Percentiles rank a stretch among this genome's conserved stretches.
These are phyloP conservation scores for Camponotus vicinus DNA, from an alignment of 1,140 invertebrate species.

Conservation along the genomic window DNA sequence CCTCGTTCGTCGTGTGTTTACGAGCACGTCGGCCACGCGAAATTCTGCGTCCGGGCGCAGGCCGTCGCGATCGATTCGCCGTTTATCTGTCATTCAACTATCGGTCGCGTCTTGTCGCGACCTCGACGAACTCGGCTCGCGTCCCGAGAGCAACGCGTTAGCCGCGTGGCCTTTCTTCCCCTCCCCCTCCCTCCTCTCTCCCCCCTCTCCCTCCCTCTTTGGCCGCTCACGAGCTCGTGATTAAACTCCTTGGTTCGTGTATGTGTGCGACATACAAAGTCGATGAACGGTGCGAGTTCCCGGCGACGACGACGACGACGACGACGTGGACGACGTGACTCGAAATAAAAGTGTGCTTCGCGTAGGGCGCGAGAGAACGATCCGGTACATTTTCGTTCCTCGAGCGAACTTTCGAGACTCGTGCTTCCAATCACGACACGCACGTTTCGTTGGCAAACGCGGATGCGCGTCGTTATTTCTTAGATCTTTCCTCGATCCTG, in stretches of 20 bases:
- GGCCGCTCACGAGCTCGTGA: not conserved
- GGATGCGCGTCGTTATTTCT: not conserved
- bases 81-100: slow-evolving; percentile 41
- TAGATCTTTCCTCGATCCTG: too few relatives aligned
- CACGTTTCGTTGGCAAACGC: not conserved
- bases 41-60: not conserved
- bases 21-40: slow-evolving; percentile 31
- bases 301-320: too few relatives aligned
- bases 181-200: too few relatives aligned
- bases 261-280: too few relatives aligned
- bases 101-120: not conserved
- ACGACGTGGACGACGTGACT: not conserved
- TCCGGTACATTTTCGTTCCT: not conserved
- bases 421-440: not conserved
- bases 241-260: not conserved
- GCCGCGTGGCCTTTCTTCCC: slow-evolving; percentile 1
- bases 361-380: not conserved
- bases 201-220: too few relatives aligned
- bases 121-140: not conserved
- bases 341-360: not conserved
- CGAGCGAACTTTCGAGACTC: not conserved
- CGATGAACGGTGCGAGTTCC: too few relatives aligned
- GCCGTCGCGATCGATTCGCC: slow-evolving; percentile 65
- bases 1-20: slow-evolving; percentile 47
- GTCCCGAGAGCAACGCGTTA: not conserved